Evolutionary conservation across 2,797 vertebrate genomes (phyloP), one percentile per base, ranked within the genome.

Genomic region (Allenopithecus nigroviridis): DNA sequence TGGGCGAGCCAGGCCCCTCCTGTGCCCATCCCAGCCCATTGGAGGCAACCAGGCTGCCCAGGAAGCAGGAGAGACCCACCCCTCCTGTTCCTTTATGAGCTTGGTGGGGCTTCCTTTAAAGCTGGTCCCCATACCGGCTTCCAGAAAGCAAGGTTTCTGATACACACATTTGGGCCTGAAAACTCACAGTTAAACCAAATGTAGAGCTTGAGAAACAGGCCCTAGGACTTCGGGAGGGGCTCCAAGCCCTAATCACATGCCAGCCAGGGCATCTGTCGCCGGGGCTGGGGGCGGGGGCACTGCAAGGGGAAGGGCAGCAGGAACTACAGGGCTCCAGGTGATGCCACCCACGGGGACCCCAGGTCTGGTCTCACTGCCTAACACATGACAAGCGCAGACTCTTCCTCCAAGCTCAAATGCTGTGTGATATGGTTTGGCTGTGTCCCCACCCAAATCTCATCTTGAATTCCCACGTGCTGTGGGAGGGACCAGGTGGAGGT

Each of bases 181-280:
- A 93, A 87, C 41, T 76, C 85, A 30, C 8, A 22, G n/a, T 92
- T 61, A 75, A 72, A 90, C 41, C 14, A 33, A 84, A 95, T 88
- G 80, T 14, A 41, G 12, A 53, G 81, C 79, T 50, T 2, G 24
- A 74, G 43, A 30, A 28, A 9, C 21, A 24, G 78, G 19, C 70
- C 55, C 46, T 39, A 3, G n/a, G 7, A 28, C 33, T 16, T 30
- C 13, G 1, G 48, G 78, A n/a, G 30, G 48, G 39, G 14, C 33
- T 53, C 24, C 17, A 21, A 39, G 55, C 39, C 72, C 43, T 48
- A 57, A 39, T 30, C 26, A 24, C 78, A 3, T 57, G 75, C 43
- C 36, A 41, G 36, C 24, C 41, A 22, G 22, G 8, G 30, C 39
- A 55, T 22, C n/a, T 36, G 78, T 22, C 22, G 13, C 21, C 22